These are phyloP conservation scores for Thera britannica DNA, from an alignment of 2,888 invertebrate genomes.

Conservation along the genomic window DNA sequence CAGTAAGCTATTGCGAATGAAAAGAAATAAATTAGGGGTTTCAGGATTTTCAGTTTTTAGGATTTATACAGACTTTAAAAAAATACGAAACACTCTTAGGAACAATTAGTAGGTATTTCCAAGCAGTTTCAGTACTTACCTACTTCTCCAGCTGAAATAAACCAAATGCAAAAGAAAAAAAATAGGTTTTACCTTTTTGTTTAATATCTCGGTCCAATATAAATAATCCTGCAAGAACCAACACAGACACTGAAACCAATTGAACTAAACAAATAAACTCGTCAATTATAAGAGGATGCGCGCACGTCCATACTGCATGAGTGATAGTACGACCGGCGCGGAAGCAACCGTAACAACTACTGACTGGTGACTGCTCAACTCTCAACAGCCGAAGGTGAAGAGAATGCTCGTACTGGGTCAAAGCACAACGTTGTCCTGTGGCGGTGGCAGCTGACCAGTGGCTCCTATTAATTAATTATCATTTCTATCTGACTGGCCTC, in stretches of 20 bases:
- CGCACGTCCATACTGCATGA: slow-evolving; percentile 17
- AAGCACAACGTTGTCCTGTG: slow-evolving; percentile 14
- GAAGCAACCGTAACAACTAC: slow-evolving; percentile 20
- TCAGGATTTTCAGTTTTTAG: too few relatives aligned
- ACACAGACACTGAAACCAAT: background rate
- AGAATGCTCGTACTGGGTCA: slow-evolving; percentile 26
- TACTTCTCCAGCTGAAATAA: too few relatives aligned
- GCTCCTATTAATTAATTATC: background rate
- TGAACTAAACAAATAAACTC: background rate
- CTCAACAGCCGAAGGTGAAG: slow-evolving; percentile 23
- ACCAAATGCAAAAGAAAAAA: background rate
- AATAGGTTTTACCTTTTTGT: background rate
- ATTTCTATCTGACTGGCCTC: too few relatives aligned
- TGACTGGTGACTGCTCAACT: slow-evolving; percentile 12
- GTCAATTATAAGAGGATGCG: background rate
- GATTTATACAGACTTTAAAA: too few relatives aligned
- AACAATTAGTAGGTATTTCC: too few relatives aligned
- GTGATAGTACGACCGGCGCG: slow-evolving; percentile 25
- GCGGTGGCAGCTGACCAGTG: background rate
- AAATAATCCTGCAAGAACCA: slow-evolving; percentile 11
- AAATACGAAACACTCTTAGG: too few relatives aligned
- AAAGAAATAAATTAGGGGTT: too few relatives aligned
- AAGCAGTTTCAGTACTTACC: too few relatives aligned
- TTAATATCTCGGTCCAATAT: background rate
- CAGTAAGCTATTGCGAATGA: too few relatives aligned